Base-by-base conservation (phyloP, 2,888 invertebrate species). In the Agrotis segetum region DNA sequence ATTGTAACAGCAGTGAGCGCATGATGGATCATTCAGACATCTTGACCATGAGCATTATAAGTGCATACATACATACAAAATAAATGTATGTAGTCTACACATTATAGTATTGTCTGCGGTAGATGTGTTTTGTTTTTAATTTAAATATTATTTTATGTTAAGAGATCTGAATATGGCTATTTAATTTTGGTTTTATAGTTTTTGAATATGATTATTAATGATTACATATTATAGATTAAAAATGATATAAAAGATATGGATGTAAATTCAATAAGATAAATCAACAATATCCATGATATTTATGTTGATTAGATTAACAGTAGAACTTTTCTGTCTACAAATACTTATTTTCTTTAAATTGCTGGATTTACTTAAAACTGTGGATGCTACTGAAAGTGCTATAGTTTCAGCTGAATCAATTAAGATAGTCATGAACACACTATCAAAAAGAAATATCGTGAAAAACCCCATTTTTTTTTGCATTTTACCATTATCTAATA, bases 1-100 rank as follows among this genome's bases (percentile, higher is more conserved):
- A 62, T 55, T 17, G 16, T 68, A 65, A 49, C 24, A 40, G 29
- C 46, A 29, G 5, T 16, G 3, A 61, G n/a, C 64, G 49, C 55
- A 67, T 75, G 80, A 79, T 61, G 44, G 21, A 79, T 58, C 53
- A 58, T 47, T 56, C 61, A 40, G 53, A 17, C 19, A 70, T 70
- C 64, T 78, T 68, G 80, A 50, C 79, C 79, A 50, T 79, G 79
- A 75, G 19, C 24, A 49, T 68, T 68, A 59, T 65, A 47, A 65
- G 46, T 58, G 47, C 24, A 49, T 53, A 58, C 7, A 21, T 60
- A 44, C 56, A 50, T 58, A 73, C 19, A 46, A 61, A 24, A 40
- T 40, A 40, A 7, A 34, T 34, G 34, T 34, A 34, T 21, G 55
- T 16, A 29, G 52, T 55, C 5, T 60, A 44, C 13, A 29, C 14